Evolutionary conservation across 1,140 invertebrate genomes (phyloP), one percentile per base, ranked within the genome.

Genomic region (Drosophila pachea): DNA sequence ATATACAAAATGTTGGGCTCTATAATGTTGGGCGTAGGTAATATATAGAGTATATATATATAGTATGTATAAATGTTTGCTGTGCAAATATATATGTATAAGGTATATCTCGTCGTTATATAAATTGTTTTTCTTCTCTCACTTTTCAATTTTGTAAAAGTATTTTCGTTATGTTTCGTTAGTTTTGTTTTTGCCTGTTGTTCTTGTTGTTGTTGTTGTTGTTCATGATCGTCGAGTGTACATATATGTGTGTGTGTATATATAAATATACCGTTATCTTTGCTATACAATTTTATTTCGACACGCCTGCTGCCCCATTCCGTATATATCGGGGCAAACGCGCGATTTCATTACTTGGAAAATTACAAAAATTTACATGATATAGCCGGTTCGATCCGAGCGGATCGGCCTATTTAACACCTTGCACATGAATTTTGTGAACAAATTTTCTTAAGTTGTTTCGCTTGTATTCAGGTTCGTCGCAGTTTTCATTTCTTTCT

Each of bases 31-130:
- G 75, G 78, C 67, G 58, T 69, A 71, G 74, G 61, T 49, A 22
- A n/a, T 77, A 77, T 77, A 32, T 9, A 35, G 7, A 35, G n/a
- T 35, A 35, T 50, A 50, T 35, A 35, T 50, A 50, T 65, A 76
- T 75, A 74, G 64, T 75, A 49, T 84, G 76, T 84, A 82, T 81
- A 77, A 82, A 77, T 84, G 69, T 86, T 86, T 82, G 75, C 78
- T 86, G 78, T 86, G 74, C 74, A 81, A 86, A 86, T 86, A 74
- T 86, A 79, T 86, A 81, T 86, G 78, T 84, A 86, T 84, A 79
- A 82, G 84, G 81, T 86, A 79, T 84, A 84, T 84, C 79, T 86
- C 74, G 74, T 86, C 74, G 64, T 70, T 73, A 58, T 52, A 58
- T 40, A 43, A n/a, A 48, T 68, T 81, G 43, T 45, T 32, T 5